Percentiles rank a stretch among this genome's conserved stretches.
Conservation (phyloP, 2,888 invertebrate species). For the Drosophila colorata region DNA sequence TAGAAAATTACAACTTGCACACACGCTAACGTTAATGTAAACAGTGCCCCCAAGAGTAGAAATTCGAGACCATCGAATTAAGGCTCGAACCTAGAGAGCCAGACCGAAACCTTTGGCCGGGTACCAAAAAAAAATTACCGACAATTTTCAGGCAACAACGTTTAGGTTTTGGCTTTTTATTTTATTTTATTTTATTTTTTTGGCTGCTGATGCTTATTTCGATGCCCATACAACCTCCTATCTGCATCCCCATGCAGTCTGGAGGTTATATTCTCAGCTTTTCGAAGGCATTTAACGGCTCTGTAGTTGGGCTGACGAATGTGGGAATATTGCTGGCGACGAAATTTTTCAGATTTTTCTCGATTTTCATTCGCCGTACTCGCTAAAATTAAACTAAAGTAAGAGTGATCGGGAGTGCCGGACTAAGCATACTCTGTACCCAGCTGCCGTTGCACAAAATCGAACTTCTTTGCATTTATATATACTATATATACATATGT, state of each 20-base stretch:
- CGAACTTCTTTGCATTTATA: no score
- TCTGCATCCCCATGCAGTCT: slow-evolving; percentile 27
- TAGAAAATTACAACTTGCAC: slow-evolving; percentile 80
- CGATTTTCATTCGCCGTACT: slow-evolving; percentile 17
- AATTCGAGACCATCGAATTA: slow-evolving; percentile 1
- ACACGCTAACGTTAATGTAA: slow-evolving; percentile 68
- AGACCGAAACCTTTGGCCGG: slow-evolving; percentile 20
- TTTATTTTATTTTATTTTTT: no score
- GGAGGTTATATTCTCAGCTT: slow-evolving; percentile 65
- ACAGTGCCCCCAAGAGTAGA: slow-evolving; percentile 40
- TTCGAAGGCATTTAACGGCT: slow-evolving; percentile 39
- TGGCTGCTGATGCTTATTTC: slow-evolving; percentile 14
- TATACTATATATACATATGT: no score
- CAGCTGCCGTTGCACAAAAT: no score
- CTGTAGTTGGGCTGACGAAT: slow-evolving; percentile 53
- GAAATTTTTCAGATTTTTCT: slow-evolving; percentile 24
- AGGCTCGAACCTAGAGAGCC: slow-evolving; percentile 14
- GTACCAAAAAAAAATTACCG: slow-evolving; percentile 69
- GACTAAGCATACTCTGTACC: neutral
- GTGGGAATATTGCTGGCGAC: slow-evolving; percentile 59
- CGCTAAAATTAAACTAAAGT: neutral
- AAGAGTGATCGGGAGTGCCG: neutral
- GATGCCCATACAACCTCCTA: slow-evolving; percentile 3
- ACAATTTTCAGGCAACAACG: slow-evolving; percentile 61
- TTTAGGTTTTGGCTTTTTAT: slow-evolving; percentile 46